Evolutionary conservation across 2,797 vertebrate species (phyloP).

Genomic region (Lepilemur ruficaudatus): DNA sequence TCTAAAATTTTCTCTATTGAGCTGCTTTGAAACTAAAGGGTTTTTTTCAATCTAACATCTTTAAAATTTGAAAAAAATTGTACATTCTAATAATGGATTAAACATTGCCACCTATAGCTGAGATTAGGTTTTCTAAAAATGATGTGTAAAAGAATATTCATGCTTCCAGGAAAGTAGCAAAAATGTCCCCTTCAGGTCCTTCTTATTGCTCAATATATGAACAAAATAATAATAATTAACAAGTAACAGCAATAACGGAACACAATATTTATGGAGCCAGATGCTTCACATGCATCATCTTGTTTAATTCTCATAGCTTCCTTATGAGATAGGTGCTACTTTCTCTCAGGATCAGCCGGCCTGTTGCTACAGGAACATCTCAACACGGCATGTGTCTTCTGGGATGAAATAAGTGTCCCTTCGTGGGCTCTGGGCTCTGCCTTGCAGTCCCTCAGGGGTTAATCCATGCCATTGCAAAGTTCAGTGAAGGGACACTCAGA

Average conservation of each 20-base stretch:
- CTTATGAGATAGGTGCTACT: background rate
- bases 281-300: background rate
- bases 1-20: background rate
- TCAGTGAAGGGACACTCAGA: slow-evolving; percentile 87
- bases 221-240: background rate
- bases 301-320: background rate
- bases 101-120: slow-evolving; percentile 19
- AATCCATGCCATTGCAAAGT: slow-evolving; percentile 86
- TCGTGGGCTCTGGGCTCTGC: slow-evolving; percentile 37
- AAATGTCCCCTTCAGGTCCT: background rate
- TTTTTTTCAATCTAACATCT: background rate
- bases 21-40: background rate
- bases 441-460: slow-evolving; percentile 81
- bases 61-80: slow-evolving; percentile 1
- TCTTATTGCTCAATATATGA: background rate
- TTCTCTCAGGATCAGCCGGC: slow-evolving; percentile 33
- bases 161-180: background rate
- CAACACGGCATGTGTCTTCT: slow-evolving; percentile 54
- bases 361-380: slow-evolving; percentile 53
- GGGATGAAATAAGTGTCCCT: slow-evolving; percentile 68
- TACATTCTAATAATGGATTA: background rate
- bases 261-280: background rate
- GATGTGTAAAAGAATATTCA: background rate
- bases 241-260: background rate
- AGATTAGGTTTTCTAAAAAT: slow-evolving; percentile 27